Conservation (phyloP, 2,888 invertebrate genomes). For the Synergus gifuensis region DNA sequence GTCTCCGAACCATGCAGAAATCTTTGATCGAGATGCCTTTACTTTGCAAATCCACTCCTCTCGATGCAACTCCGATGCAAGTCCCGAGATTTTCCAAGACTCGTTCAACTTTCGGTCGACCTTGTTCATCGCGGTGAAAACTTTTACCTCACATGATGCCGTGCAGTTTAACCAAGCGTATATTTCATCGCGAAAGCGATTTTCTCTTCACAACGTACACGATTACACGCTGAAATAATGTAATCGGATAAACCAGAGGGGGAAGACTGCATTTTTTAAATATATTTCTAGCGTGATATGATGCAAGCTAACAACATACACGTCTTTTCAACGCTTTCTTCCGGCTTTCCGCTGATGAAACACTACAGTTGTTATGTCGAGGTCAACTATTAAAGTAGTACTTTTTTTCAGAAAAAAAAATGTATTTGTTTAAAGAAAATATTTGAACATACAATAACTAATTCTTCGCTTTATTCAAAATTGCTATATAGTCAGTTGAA, state of each 20-base stretch:
- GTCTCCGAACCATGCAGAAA: not conserved
- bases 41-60: conserved; percentile 16
- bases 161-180: conserved; percentile 31
- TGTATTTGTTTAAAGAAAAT: too few species aligned
- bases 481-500: too few species aligned
- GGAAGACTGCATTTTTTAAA: not conserved
- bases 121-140: conserved; percentile 27
- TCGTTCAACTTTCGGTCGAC: conserved; percentile 21
- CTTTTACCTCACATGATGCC: conserved; percentile 20
- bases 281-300: not conserved
- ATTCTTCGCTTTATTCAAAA: too few species aligned
- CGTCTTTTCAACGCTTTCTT: conserved; percentile 5
- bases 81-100: conserved; percentile 1
- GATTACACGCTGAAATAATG: conserved; percentile 29
- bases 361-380: not conserved
- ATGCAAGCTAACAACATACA: not conserved
- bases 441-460: too few species aligned
- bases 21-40: conserved; percentile 23
- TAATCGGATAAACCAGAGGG: conserved; percentile 13
- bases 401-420: too few species aligned
- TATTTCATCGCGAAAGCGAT: conserved; percentile 27
- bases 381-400: not conserved
- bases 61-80: conserved; percentile 5
- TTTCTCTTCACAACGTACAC: conserved; percentile 18
- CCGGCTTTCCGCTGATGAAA: not conserved